phyloP scores from a whole-genome alignment of 2,113 vertebrate species.

The Dipodomys merriami region DNA sequence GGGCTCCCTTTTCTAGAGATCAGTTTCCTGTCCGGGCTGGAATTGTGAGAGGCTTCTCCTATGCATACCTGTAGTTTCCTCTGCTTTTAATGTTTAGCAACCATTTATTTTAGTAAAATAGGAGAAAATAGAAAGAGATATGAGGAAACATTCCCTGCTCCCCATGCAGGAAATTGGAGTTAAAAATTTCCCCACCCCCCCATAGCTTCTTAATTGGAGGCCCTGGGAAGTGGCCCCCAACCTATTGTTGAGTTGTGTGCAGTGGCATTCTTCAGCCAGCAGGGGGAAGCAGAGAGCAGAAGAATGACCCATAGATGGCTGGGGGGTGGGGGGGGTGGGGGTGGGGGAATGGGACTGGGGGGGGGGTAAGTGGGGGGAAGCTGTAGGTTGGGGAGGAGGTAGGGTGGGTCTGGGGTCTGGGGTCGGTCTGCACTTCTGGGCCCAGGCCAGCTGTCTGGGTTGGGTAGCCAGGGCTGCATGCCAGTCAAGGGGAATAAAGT shows the following conservation, averaged over 20 bases:
- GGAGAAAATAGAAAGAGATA: too few species aligned
- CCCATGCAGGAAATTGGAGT: too few species aligned
- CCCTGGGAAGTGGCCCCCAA: too few species aligned
- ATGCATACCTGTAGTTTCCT: not conserved
- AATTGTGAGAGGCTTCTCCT: not conserved
- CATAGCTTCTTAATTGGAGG: not conserved
- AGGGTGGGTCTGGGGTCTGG: too few species aligned
- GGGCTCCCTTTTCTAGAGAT: not conserved
- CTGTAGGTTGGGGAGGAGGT: not conserved
- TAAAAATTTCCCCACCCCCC: too few species aligned
- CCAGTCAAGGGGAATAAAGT: rapidly evolving
- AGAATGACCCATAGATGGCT: not conserved
- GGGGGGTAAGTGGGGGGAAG: not conserved
- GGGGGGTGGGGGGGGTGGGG: too few species aligned
- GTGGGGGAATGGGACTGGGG: too few species aligned
- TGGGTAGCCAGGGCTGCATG: not conserved
- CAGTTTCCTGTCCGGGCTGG: not conserved
- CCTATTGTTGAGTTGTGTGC: not conserved
- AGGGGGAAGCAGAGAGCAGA: conserved; percentile 58
- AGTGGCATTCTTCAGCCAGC: not conserved
- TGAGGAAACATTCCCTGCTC: too few species aligned
- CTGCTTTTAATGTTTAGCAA: too few species aligned
- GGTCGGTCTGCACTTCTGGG: not conserved
- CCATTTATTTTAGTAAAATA: too few species aligned
- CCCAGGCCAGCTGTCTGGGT: not conserved